Conservation (phyloP, 2,888 invertebrate genomes). For the Ptychoptera albimana region DNA sequence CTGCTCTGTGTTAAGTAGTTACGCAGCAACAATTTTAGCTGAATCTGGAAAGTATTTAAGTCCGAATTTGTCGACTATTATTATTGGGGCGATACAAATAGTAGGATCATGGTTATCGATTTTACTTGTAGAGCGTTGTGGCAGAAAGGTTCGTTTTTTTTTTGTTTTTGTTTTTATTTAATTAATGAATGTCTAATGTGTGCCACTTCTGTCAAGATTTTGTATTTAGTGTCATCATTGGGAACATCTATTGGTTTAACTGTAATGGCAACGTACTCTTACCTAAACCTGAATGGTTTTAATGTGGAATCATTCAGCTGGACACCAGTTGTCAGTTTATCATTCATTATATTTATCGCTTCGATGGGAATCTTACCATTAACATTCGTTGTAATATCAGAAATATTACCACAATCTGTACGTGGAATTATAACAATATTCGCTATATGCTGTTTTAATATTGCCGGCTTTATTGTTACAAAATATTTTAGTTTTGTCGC, state of each 20-base stretch:
- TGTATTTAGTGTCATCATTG: slow-evolving; percentile 4
- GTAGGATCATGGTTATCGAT: slow-evolving; percentile 20
- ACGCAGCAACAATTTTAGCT: slow-evolving; percentile 25
- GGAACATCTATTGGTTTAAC: slow-evolving; percentile 18
- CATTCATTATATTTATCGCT: slow-evolving; percentile 18
- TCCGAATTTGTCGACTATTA: slow-evolving; percentile 16
- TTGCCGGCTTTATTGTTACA: slow-evolving; percentile 11
- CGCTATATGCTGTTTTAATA: slow-evolving; percentile 13
- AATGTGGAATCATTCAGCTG: slow-evolving; percentile 17
- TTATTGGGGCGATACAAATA: slow-evolving; percentile 22
- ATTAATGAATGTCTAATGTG: no score
- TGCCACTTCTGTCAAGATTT: slow-evolving; percentile 5
- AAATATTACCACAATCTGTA: slow-evolving; percentile 18
- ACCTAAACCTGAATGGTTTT: slow-evolving; percentile 5
- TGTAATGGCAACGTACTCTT: slow-evolving; percentile 19
- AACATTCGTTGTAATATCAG: slow-evolving; percentile 22
- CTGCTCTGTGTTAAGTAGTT: slow-evolving; percentile 26
- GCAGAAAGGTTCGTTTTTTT: slow-evolving; percentile 16
- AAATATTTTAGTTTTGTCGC: no score
- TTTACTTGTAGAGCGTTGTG: slow-evolving; percentile 20
- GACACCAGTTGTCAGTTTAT: slow-evolving; percentile 22
- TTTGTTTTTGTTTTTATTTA: neutral
- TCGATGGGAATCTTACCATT: slow-evolving; percentile 22
- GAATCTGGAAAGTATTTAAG: slow-evolving; percentile 22
- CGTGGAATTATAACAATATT: neutral